These are phyloP conservation scores for Takifugu rubripes DNA, from an alignment of 2,797 vertebrate genomes.

Conservation along the genomic window DNA sequence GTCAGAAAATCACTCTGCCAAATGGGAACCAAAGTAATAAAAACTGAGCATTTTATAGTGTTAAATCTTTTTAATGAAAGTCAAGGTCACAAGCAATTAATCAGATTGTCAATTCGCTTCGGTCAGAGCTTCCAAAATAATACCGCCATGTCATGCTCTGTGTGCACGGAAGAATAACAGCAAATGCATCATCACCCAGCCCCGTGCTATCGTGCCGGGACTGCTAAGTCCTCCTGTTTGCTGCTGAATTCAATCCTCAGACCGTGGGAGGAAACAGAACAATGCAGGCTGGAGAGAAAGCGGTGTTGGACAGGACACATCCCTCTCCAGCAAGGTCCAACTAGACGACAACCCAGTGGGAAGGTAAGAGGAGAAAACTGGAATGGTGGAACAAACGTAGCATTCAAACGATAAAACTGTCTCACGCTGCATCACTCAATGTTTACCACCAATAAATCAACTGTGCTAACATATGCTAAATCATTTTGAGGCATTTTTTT, in stretches of 20 bases:
- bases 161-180: constrained; percentile 59
- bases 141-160: constrained; percentile 3
- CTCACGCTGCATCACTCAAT: too few species aligned
- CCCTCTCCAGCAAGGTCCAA: too few species aligned
- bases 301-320: constrained; percentile 36
- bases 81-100: background rate
- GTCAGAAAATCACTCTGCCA: constrained; percentile 22
- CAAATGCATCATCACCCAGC: constrained; percentile 48
- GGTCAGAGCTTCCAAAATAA: constrained; percentile 32
- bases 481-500: too few species aligned
- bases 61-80: background rate
- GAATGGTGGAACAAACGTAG: too few species aligned
- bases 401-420: too few species aligned
- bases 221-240: constrained; percentile 62
- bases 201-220: constrained; percentile 63
- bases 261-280: constrained; percentile 56
- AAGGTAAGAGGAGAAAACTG: background rate
- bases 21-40: background rate
- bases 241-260: constrained; percentile 60
- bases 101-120: constrained; percentile 7
- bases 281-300: constrained; percentile 51
- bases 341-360: background rate
- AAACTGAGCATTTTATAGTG: background rate
- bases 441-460: too few species aligned
- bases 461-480: too few species aligned